Evolutionary conservation across 2,797 vertebrate species (phyloP).

Genomic region (Phalloptychus januarius): DNA sequence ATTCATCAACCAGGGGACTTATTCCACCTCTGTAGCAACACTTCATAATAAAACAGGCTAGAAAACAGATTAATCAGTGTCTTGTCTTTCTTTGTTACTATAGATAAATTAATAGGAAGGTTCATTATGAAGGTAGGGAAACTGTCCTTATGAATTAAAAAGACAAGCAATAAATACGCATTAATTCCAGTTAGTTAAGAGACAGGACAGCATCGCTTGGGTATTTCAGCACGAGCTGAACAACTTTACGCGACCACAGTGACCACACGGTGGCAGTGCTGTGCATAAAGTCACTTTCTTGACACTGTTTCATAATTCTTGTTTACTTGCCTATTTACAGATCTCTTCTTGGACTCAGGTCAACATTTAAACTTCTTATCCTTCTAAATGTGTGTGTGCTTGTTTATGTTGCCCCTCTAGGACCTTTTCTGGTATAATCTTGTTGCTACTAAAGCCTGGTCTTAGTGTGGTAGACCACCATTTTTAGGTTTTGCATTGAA

Average conservation of each 20-base stretch:
- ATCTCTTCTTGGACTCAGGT: conserved; percentile 43
- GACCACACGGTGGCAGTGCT: conserved; percentile 45
- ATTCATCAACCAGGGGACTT: conserved; percentile 10
- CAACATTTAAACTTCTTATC: conserved; percentile 25
- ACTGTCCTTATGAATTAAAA: background rate
- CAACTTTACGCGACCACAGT: conserved; percentile 21
- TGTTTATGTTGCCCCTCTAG: background rate
- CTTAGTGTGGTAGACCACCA: background rate
- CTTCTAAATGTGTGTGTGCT: background rate
- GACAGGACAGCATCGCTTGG: background rate
- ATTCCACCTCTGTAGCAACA: conserved; percentile 1
- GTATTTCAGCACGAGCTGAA: background rate
- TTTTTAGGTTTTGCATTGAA: background rate
- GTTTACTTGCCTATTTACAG: conserved; percentile 51
- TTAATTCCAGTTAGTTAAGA: background rate
- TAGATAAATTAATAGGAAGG: background rate
- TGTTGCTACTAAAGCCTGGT: background rate
- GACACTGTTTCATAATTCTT: conserved; percentile 20
- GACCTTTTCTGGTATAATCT: conserved; percentile 1
- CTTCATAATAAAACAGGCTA: conserved; percentile 26
- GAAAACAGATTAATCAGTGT: background rate
- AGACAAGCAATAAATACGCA: background rate
- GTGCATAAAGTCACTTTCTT: background rate
- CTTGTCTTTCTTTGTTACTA: conserved; percentile 1
- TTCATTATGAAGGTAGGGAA: background rate